Evolutionary conservation across 2,888 invertebrate genomes (phyloP), one percentile per base, ranked within the genome.

Genomic region (Drosophila cognata): DNA sequence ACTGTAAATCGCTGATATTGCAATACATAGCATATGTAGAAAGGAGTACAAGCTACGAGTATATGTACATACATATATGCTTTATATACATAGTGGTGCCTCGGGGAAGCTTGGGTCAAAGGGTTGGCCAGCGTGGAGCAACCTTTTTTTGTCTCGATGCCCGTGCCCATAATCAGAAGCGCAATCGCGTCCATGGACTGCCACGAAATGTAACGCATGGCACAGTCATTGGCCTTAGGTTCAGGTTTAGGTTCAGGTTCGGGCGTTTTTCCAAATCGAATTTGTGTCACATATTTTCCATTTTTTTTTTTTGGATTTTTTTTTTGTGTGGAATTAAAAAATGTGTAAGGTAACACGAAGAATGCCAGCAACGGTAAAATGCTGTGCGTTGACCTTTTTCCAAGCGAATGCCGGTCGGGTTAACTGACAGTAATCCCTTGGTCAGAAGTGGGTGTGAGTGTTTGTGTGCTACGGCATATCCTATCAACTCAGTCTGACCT

Each of bases 371-470:
- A 60, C 69, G 70, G 68, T 62, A 62, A 71, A 81, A 51, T 75
- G 66, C 69, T 83, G 83, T 84, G 82, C 83, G 81, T 79, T 83
- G 83, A 83, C 83, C 83, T 83, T 83, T 83, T 83, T 83, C 84
- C 83, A 74, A 70, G 70, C 83, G 83, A 84, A 69, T 82, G 84
- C 56, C 80, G 59, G 52, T 48, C 56, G 74, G 71, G 73, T 73
- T 73, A 79, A 66, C 76, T 61, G 67, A 62, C 76, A 57, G 55
- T 75, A 55, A 68, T 68, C 67, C 46, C 38, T 38, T 29, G 57
- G 38, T 25, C 46, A 46, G 31, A 8, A 51, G 28, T 38, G 43
- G 46, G 48, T 29, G 21, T 18, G 29, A 36, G 41, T 53, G 41
- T 33, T 25, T 31, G 10, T 55, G 18, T 43, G 46, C 50, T 28